Conservation (phyloP, 2,797 vertebrate species). For the Eremophila alpestris region DNA sequence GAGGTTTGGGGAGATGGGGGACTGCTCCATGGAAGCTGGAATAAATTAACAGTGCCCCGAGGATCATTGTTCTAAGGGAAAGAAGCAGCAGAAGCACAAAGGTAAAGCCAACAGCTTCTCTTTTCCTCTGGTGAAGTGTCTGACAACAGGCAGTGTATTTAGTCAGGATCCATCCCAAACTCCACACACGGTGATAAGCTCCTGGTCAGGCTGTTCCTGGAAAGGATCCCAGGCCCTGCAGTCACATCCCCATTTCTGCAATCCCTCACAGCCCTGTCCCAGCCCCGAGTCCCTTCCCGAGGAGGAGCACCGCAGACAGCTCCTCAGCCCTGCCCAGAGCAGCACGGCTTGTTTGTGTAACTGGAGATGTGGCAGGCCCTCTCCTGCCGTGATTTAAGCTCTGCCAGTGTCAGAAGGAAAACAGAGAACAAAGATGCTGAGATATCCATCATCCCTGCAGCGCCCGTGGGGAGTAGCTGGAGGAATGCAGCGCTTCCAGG, state of each 20-base stretch:
- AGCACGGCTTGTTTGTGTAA: conserved; percentile 66
- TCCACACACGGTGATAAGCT: background rate
- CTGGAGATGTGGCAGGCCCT: conserved; percentile 55
- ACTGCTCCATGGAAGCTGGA: conserved; percentile 49
- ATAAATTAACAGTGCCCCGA: conserved; percentile 49
- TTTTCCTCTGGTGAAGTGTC: background rate
- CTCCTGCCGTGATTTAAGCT: conserved; percentile 74
- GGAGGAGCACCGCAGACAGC: background rate
- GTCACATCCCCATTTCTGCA: background rate
- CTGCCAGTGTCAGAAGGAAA: conserved; percentile 63
- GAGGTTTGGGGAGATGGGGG: background rate
- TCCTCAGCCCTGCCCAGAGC: background rate
- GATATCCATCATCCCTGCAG: conserved; percentile 73
- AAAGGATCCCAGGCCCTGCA: background rate
- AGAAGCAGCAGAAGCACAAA: conserved; percentile 9
- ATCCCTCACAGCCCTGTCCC: background rate
- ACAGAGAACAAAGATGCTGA: conserved; percentile 78
- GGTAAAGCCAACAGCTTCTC: conserved; percentile 56
- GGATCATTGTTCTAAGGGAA: conserved; percentile 43
- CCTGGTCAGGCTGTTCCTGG: background rate
- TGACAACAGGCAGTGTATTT: conserved; percentile 15
- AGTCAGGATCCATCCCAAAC: background rate
- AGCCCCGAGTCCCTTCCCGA: background rate
- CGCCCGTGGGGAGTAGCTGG: conserved; percentile 49
- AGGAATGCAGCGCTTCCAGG: conserved; percentile 56